phyloP scores from a whole-genome alignment of 2,888 invertebrate genomes.

The Hirtodrosophila trivittata region DNA sequence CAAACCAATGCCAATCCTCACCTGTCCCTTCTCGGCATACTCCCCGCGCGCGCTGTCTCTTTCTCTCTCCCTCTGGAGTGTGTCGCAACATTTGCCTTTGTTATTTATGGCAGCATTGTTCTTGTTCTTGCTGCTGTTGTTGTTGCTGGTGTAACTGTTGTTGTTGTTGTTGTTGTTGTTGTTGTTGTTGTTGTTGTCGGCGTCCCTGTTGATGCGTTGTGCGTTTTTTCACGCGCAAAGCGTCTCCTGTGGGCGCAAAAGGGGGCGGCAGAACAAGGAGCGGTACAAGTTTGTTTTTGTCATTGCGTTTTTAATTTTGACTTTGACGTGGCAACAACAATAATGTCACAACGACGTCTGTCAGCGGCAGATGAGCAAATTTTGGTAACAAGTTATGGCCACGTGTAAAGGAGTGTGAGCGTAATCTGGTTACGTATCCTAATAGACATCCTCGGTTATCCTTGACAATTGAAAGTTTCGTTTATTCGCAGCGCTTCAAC shows the following conservation, averaged over 20 bases:
- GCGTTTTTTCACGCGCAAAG: constrained; percentile 61
- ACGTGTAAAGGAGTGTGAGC: not conserved
- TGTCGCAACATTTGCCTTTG: constrained; percentile 69
- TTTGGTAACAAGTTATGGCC: constrained; percentile 37
- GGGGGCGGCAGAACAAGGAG: not conserved
- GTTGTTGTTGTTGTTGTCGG: constrained; percentile 10
- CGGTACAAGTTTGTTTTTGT: constrained; percentile 41
- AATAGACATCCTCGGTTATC: no score
- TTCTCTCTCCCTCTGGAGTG: constrained; percentile 19
- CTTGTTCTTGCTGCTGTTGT: constrained; percentile 43
- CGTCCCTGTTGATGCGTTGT: constrained; percentile 57
- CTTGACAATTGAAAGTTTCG: no score
- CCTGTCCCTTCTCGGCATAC: constrained; percentile 44
- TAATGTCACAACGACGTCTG: constrained; percentile 43
- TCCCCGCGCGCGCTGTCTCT: constrained; percentile 18
- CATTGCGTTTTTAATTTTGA: constrained; percentile 68
- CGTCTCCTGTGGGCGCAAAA: constrained; percentile 14
- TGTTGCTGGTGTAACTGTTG: constrained; percentile 18
- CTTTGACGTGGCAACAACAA: constrained; percentile 44
- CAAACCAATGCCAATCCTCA: constrained; percentile 27
- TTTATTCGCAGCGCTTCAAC: no score
- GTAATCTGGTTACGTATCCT: no score
- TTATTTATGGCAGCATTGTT: constrained; percentile 75
- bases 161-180: constrained; percentile 24
- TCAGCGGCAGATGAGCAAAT: constrained; percentile 46